These are phyloP conservation scores for Triops cancriformis DNA, from an alignment of 1,140 invertebrate species.

Conservation along the genomic window DNA sequence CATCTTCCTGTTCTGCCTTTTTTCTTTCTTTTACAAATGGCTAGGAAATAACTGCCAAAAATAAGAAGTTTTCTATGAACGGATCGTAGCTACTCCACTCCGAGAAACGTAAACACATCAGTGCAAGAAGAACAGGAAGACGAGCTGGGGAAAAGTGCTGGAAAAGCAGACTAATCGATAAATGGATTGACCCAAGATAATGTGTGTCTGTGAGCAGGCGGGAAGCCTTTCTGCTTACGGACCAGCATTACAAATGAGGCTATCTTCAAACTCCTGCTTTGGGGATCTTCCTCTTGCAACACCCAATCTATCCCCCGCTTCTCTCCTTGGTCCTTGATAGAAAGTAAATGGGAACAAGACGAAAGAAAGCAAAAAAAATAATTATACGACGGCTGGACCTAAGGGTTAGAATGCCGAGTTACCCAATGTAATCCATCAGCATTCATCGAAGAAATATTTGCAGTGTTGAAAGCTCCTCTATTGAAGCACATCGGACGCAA, in stretches of 20 bases:
- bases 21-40: too few species aligned
- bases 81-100: too few species aligned
- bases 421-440: background rate
- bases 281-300: background rate
- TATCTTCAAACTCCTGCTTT: background rate
- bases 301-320: background rate
- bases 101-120: too few species aligned
- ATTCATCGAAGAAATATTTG: background rate
- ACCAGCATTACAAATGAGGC: background rate
- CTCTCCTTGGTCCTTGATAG: background rate
- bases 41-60: too few species aligned
- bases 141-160: background rate
- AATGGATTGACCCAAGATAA: slow-evolving; percentile 10
- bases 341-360: background rate
- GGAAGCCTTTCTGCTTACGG: background rate
- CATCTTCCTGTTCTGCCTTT: too few species aligned
- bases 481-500: background rate
- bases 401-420: background rate
- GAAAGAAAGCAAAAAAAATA: background rate
- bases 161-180: slow-evolving; percentile 1
- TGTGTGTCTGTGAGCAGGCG: background rate
- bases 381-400: background rate
- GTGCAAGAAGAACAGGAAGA: too few species aligned
- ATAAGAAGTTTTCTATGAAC: too few species aligned
- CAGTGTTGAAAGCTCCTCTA: background rate